Conservation (phyloP, 2,797 vertebrate genomes). For the Notolepis coatsorum region DNA sequence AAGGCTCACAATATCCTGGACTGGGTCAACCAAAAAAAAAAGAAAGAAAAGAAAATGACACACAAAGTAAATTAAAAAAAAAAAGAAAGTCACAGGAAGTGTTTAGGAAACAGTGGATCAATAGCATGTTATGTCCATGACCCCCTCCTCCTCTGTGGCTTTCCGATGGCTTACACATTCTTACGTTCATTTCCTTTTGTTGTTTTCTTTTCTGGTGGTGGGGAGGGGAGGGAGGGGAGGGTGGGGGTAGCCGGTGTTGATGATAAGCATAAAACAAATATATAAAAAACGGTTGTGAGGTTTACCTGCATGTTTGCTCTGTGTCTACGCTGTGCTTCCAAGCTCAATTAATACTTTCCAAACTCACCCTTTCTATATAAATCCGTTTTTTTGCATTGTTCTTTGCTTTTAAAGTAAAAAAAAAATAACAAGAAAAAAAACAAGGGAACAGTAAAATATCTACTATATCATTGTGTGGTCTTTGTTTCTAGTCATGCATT, state of each 20-base stretch:
- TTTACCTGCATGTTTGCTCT: conserved; percentile 87
- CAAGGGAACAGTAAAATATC: too few species aligned
- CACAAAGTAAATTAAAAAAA: conserved; percentile 38
- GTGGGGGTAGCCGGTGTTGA: conserved; percentile 29
- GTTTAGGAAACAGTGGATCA: conserved; percentile 85
- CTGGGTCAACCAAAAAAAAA: conserved; percentile 44
- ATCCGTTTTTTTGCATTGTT: conserved; percentile 83
- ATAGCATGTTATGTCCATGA: conserved; percentile 87
- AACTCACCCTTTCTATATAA: conserved; percentile 83
- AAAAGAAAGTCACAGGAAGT: conserved; percentile 56
- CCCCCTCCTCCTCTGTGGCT: conserved; percentile 85
- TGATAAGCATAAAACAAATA: conserved; percentile 11
- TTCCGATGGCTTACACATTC: conserved; percentile 87
- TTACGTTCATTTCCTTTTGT: conserved; percentile 77
- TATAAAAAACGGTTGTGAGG: conserved; percentile 69
- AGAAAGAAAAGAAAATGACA: conserved; percentile 25
- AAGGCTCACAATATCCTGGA: conserved; percentile 56
- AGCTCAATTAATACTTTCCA: conserved; percentile 85
- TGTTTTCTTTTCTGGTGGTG: conserved; percentile 51
- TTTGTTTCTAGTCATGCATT: conserved; percentile 84
- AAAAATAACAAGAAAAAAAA: conserved; percentile 72
- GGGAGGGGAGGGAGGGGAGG: conserved; percentile 52
- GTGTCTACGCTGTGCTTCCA: conserved; percentile 85
- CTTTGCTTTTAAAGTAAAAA: conserved; percentile 77
- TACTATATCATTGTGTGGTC: conserved; percentile 79